Percentiles rank a stretch among this genome's conserved stretches.
These are phyloP conservation scores for Diaperis boleti DNA, from an alignment of 2,888 invertebrate species.

Conservation along the genomic window DNA sequence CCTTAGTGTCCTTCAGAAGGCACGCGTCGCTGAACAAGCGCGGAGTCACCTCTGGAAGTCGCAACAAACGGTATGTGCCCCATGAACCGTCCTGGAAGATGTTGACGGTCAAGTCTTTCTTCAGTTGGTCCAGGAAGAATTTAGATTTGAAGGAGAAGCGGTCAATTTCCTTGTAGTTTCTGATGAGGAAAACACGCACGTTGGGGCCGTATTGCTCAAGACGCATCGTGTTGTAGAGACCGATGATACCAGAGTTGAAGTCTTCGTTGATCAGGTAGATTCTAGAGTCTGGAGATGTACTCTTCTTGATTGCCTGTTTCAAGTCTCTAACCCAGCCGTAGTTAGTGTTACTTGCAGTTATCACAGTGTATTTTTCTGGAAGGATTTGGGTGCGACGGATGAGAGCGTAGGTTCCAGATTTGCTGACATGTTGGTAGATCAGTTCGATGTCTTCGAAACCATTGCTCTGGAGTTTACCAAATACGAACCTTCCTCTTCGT, in stretches of 20 bases:
- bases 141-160: constrained; percentile 47
- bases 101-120: constrained; percentile 51
- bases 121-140: constrained; percentile 49
- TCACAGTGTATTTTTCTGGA: constrained; percentile 32
- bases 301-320: constrained; percentile 32
- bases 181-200: constrained; percentile 47
- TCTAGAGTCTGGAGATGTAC: background rate
- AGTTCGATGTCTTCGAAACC: constrained; percentile 22
- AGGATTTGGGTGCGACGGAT: constrained; percentile 19
- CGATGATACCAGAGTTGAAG: constrained; percentile 50
- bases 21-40: constrained; percentile 67
- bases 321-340: constrained; percentile 44
- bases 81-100: constrained; percentile 48
- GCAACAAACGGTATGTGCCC: constrained; percentile 53
- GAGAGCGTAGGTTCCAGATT: constrained; percentile 35
- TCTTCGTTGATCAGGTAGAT: constrained; percentile 44
- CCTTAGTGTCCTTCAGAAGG: constrained; percentile 12
- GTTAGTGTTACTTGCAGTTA: constrained; percentile 33
- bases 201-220: constrained; percentile 34
- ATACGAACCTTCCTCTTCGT: constrained; percentile 16
- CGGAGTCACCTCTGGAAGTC: constrained; percentile 33
- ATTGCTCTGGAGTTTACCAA: constrained; percentile 20
- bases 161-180: constrained; percentile 41
- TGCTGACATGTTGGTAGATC: constrained; percentile 31
- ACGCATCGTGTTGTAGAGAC: constrained; percentile 47